phyloP scores from a whole-genome alignment of 2,113 vertebrate species.

The Craseonycteris thonglongyai region DNA sequence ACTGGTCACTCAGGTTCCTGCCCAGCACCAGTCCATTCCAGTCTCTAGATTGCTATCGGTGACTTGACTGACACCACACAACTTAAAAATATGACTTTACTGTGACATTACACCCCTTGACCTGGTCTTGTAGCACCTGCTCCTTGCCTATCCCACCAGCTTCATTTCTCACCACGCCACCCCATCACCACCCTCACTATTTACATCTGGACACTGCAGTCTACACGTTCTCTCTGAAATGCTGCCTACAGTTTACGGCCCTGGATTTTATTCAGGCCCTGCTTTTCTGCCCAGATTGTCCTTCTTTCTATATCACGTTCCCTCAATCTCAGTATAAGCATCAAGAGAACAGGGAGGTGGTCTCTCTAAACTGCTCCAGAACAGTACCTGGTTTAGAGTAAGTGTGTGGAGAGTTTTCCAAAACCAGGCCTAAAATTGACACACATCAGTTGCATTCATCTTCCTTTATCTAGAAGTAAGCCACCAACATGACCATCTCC shows the following conservation, averaged over 20 bases:
- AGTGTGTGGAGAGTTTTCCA: neutral
- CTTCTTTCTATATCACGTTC: neutral
- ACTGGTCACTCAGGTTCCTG: neutral
- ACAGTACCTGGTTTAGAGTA: neutral
- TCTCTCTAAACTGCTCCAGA: neutral
- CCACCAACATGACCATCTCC: neutral
- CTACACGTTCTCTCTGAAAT: neutral
- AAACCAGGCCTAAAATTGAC: neutral
- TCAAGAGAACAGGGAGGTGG: neutral
- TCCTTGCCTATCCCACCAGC: neutral
- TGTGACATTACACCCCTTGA: neutral
- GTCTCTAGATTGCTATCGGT: neutral
- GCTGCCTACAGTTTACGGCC: neutral
- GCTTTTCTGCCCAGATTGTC: neutral
- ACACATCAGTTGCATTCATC: neutral
- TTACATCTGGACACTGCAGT: neutral
- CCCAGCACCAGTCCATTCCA: neutral
- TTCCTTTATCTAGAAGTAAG: neutral
- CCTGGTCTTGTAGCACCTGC: neutral
- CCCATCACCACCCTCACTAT: neutral
- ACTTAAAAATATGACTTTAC: neutral
- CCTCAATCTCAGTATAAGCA: neutral
- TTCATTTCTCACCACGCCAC: neutral
- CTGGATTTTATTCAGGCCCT: neutral
- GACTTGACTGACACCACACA: neutral